These are phyloP conservation scores for Chloroceryle inda DNA, from an alignment of 2,797 vertebrate species.

Conservation along the genomic window DNA sequence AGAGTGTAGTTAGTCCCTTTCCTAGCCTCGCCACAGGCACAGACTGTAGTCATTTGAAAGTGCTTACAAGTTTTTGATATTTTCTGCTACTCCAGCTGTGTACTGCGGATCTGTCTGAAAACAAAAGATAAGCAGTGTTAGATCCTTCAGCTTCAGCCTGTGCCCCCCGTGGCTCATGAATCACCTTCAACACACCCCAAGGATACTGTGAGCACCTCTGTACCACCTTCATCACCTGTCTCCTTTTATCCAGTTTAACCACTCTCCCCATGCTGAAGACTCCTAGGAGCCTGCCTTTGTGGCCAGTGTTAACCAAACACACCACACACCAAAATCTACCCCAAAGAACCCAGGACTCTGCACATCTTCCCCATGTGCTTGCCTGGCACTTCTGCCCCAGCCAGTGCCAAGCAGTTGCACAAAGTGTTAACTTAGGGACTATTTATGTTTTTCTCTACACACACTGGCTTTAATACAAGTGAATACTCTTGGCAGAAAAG, in stretches of 20 bases:
- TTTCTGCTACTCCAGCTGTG: slow-evolving; percentile 91
- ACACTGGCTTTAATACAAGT: background rate
- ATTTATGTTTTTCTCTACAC: background rate
- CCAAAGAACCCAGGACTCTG: background rate
- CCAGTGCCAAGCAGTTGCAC: background rate
- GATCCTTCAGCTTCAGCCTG: background rate
- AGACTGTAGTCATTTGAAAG: background rate
- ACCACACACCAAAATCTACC: background rate
- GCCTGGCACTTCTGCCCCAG: background rate
- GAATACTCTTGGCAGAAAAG: background rate
- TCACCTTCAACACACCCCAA: accelerated
- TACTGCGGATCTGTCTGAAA: slow-evolving; percentile 94
- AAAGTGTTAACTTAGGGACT: background rate
- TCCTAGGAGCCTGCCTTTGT: background rate
- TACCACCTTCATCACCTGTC: background rate
- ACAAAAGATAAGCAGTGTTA: slow-evolving; percentile 34
- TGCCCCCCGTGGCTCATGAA: background rate
- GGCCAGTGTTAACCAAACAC: background rate
- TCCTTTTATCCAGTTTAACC: background rate
- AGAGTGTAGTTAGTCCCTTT: background rate
- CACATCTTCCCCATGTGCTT: background rate
- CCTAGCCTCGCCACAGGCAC: background rate
- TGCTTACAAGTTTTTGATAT: slow-evolving; percentile 96
- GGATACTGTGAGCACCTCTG: background rate
- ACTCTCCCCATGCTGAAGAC: background rate